These are phyloP conservation scores for Hemitrygon akajei DNA, from an alignment of 2,797 vertebrate genomes.

Conservation along the genomic window DNA sequence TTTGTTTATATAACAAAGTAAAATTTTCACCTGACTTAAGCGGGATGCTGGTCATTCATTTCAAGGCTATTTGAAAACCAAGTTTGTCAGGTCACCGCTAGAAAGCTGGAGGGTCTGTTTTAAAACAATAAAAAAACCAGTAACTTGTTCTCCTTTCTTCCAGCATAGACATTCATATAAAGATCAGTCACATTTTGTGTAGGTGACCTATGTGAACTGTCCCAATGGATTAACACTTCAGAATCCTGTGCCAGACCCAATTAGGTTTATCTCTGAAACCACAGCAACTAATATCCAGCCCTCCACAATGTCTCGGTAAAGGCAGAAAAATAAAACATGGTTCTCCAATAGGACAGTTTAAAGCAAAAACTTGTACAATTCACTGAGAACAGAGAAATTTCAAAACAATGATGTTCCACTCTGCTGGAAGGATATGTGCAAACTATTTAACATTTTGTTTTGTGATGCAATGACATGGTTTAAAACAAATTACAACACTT, in stretches of 20 bases:
- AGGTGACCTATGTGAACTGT: too few relatives aligned
- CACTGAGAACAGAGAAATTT: conserved; percentile 3
- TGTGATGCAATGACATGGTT: conserved; percentile 28
- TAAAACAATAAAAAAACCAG: background rate
- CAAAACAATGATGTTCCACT: conserved; percentile 10
- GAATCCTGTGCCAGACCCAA: background rate
- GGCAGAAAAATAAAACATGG: background rate
- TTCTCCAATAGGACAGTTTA: background rate
- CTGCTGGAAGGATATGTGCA: conserved; percentile 32
- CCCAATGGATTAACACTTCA: background rate
- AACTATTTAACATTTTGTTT: conserved; percentile 23
- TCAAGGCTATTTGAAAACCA: background rate
- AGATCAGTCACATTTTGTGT: background rate
- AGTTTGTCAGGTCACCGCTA: background rate
- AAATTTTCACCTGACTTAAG: background rate
- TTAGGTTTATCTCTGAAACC: background rate
- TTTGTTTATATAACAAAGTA: background rate
- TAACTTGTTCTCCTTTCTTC: too few relatives aligned
- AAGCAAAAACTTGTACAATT: background rate
- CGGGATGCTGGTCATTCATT: background rate
- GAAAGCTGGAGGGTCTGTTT: background rate
- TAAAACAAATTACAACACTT: conserved; percentile 26
- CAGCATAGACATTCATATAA: too few relatives aligned
- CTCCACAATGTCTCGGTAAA: background rate
- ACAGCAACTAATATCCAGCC: background rate